phyloP scores from a whole-genome alignment of 2,797 vertebrate genomes.

The Epinephelus malabaricus region DNA sequence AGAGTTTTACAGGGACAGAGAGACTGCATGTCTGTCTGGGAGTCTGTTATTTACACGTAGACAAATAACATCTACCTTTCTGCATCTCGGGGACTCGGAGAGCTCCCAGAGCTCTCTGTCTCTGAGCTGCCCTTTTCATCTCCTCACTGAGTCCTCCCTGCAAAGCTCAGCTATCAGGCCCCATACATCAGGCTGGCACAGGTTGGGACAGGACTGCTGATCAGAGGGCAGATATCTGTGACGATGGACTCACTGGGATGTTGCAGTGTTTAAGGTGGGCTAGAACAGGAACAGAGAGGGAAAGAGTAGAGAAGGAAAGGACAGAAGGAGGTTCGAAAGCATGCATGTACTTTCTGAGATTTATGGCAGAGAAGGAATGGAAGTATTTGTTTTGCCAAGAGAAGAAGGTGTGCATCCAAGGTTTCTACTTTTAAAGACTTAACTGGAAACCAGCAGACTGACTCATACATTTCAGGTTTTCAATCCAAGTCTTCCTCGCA shows the following conservation, averaged over 20 bases:
- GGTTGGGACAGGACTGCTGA: slow-evolving; percentile 67
- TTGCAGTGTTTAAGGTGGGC: slow-evolving; percentile 6
- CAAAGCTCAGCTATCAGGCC: slow-evolving; percentile 58
- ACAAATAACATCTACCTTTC: slow-evolving; percentile 43
- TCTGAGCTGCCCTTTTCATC: slow-evolving; percentile 52
- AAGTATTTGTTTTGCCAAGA: slow-evolving; percentile 19
- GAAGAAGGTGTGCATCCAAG: slow-evolving; percentile 11
- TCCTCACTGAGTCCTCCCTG: slow-evolving; percentile 21
- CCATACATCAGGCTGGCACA: slow-evolving; percentile 59
- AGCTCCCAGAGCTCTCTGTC: slow-evolving; percentile 27
- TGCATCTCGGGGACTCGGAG: slow-evolving; percentile 5
- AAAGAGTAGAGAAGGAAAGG: background rate
- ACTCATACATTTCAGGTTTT: slow-evolving; percentile 1
- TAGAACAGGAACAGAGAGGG: slow-evolving; percentile 1
- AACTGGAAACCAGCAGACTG: slow-evolving; percentile 6
- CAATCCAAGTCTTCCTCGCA: background rate
- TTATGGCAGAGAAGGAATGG: background rate
- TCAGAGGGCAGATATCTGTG: slow-evolving; percentile 69
- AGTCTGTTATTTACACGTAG: slow-evolving; percentile 40
- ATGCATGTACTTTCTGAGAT: background rate
- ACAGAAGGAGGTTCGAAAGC: background rate
- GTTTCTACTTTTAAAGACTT: slow-evolving; percentile 1
- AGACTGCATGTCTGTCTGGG: background rate
- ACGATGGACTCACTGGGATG: slow-evolving; percentile 60
- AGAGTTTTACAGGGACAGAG: slow-evolving; percentile 9